Percentiles rank a stretch among this genome's conserved stretches.
Conservation (phyloP, 1,140 invertebrate genomes). For the Drosophila kanapiae region DNA sequence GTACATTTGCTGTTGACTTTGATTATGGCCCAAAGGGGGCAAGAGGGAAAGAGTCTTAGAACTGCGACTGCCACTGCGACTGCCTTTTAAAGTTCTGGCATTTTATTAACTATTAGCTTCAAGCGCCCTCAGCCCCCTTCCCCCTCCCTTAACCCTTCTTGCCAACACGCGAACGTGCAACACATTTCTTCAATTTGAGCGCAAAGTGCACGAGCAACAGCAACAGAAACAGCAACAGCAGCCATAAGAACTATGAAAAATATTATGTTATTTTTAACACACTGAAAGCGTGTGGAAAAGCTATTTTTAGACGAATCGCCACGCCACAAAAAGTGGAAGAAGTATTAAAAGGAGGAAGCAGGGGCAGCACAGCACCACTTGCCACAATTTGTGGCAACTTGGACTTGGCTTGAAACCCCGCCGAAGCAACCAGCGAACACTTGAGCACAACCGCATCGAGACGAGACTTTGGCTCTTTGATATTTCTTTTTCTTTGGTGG, state of each 20-base stretch:
- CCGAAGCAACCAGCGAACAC: neutral
- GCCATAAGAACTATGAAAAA: constrained; percentile 64
- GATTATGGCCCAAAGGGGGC: constrained; percentile 35
- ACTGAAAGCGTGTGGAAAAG: constrained; percentile 82
- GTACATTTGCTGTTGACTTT: constrained; percentile 66
- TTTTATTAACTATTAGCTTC: constrained; percentile 79
- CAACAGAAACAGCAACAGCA: constrained; percentile 31
- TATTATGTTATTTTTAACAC: constrained; percentile 83
- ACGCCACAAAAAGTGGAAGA: constrained; percentile 42
- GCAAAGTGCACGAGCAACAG: constrained; percentile 57
- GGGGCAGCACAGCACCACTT: constrained; percentile 2
- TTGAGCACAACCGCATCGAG: constrained; percentile 29
- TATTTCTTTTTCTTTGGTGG: constrained; percentile 32
- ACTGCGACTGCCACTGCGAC: constrained; percentile 24
- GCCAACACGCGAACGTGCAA: constrained; percentile 61
- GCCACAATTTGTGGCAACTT: constrained; percentile 50
- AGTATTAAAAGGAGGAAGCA: constrained; percentile 19
- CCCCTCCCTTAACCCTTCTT: constrained; percentile 1
- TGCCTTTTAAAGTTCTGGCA: constrained; percentile 61
- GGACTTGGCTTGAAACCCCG: constrained; percentile 3
- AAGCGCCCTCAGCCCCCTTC: constrained; percentile 17
- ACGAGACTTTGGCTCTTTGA: constrained; percentile 32
- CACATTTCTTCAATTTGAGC: constrained; percentile 74
- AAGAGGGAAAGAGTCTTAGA: neutral
- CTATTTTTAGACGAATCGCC: constrained; percentile 75